phyloP scores from a whole-genome alignment of 2,797 vertebrate genomes.

The Graptemys geographica region DNA sequence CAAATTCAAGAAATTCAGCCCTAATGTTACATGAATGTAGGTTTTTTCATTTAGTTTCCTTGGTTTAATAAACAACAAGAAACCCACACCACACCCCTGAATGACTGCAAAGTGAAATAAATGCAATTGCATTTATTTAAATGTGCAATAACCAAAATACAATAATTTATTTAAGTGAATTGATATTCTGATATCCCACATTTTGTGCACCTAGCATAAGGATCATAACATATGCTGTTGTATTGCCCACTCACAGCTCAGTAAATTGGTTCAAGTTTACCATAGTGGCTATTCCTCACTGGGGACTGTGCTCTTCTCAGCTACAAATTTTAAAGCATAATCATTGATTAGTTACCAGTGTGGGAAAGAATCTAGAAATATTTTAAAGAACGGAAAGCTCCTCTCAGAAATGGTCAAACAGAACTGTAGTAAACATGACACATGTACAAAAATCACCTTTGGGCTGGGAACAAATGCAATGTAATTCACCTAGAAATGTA shows the following conservation, averaged over 20 bases:
- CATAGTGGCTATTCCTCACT: background rate
- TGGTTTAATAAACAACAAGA: background rate
- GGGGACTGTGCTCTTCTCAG: background rate
- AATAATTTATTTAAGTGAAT: background rate
- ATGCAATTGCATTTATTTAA: background rate
- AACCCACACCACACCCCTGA: background rate
- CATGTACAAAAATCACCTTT: background rate
- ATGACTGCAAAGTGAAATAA: background rate
- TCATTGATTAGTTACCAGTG: background rate
- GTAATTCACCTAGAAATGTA: background rate
- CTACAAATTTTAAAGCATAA: background rate
- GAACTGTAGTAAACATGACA: background rate
- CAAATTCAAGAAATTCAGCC: background rate
- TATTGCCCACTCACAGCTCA: background rate
- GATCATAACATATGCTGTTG: background rate
- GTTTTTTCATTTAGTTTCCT: background rate
- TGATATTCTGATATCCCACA: background rate
- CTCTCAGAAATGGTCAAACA: background rate
- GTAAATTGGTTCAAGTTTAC: background rate
- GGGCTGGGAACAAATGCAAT: background rate
- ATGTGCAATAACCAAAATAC: background rate
- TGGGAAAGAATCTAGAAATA: background rate
- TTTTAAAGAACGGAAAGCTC: background rate
- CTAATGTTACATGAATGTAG: background rate
- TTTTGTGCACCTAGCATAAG: background rate